Base-by-base conservation (phyloP, 2,797 vertebrate genomes). In the Mormyrus proboscirostris region DNA sequence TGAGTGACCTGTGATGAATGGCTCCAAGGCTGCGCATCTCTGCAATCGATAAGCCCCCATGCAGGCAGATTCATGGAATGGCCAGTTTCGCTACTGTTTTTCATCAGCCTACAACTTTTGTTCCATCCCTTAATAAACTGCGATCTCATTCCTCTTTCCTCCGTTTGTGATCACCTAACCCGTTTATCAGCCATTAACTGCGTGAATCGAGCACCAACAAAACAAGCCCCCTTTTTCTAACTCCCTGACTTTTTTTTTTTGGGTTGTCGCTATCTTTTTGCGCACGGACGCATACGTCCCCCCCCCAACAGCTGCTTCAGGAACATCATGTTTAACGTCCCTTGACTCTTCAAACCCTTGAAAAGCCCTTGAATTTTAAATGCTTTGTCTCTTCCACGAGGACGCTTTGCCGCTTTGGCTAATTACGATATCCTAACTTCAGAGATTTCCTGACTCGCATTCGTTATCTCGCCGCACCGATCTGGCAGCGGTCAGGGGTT, bases 1-100 rank as follows among this genome's bases (percentile, higher is more conserved):
- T 94, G 95, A 95, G 94, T 95, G 94, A 93, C 94, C 92, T 57
- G 92, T 96, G 96, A 96, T 96, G 94, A 96, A 96, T 96, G 93
- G 93, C 93, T 93, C 69, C 91, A 93, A 95, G 94, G 89, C 94
- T 93, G 92, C 92, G 93, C 93, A 93, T 94, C 94, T 95, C 92
- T 19, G 91, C 93, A 93, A 96, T 96, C 96, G 94, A 96, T 96
- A 96, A 95, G 92, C 94, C 94, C 94, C 95, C 94, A 95, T 16
- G 94, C 93, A 93, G 92, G 93, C 94, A 95, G 94, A 96, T 95
- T 95, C 95, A 95, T 92, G 93, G 90, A 93, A 95, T 91, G n/a
- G n/a, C n/a, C n/a, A n/a, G n/a, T n/a, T n/a, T n/a, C n/a, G n/a
- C n/a, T n/a, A 1, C 55, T 22, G n/a, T 59, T 49, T 38, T 73